Conservation (phyloP, 53 echinoderm and acorn worm species). For the Temnopleurus reevesii region DNA sequence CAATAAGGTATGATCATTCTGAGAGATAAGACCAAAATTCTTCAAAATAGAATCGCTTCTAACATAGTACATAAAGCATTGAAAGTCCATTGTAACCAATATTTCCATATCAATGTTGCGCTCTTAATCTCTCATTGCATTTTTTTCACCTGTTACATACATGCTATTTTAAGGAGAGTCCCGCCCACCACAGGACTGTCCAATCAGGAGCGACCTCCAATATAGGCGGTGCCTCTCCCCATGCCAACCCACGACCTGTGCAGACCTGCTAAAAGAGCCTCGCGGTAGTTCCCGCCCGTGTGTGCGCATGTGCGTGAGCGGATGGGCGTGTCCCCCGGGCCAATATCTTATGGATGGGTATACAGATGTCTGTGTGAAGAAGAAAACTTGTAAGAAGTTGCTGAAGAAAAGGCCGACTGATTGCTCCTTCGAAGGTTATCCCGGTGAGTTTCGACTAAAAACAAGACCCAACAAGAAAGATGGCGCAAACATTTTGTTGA, state of each 20-base stretch:
- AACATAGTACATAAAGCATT: too few species aligned
- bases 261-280: slow-evolving; percentile 22
- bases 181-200: slow-evolving; percentile 43
- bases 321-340: slow-evolving; percentile 51
- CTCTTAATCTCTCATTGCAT: too few species aligned
- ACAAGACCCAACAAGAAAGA: too few species aligned
- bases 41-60: too few species aligned
- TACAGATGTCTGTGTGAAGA: slow-evolving; percentile 47
- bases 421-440: neutral
- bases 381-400: slow-evolving; percentile 11
- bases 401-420: neutral
- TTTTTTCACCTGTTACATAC: neutral
- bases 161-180: neutral
- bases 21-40: too few species aligned
- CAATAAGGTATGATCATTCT: too few species aligned
- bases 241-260: slow-evolving; percentile 22
- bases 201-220: slow-evolving; percentile 18
- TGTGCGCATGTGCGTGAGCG: slow-evolving; percentile 61
- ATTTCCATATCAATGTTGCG: neutral
- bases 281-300: slow-evolving; percentile 5
- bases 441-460: neutral
- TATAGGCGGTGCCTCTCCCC: slow-evolving; percentile 25
- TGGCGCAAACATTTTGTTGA: too few species aligned
- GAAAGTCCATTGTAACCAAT: too few species aligned
- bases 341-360: slow-evolving; percentile 38